Evolutionary conservation across 2,888 invertebrate species (phyloP), one percentile per base, ranked within the genome.

Genomic region (Calameuta filiformis): DNA sequence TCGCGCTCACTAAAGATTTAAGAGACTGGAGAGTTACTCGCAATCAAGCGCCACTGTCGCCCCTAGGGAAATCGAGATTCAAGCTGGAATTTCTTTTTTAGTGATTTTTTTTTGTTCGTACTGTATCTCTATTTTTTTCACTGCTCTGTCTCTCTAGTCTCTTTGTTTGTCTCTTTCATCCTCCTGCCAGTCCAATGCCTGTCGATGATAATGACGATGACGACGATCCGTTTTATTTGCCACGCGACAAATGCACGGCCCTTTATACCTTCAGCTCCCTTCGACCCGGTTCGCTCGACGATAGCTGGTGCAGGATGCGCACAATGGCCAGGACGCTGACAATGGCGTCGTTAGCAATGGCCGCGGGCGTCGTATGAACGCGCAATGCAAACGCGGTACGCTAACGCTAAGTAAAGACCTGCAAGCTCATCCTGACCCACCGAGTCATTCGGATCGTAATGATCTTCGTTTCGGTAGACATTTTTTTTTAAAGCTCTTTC

Each of bases 331-430:
- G 87, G 83, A 84, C 83, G 87, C 85, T 88, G 87, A 90, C 90
- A 91, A 91, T 91, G 90, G 88, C 90, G 89, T 91, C 91, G 90
- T 91, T 91, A 91, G 90, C 88, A 85, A 88, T 86, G 85, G 87
- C 90, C 87, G 85, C 87, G 85, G 89, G 89, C 89, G 75, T 31
- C 79, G 35, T 75, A 76, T 77, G 80, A 81, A 81, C 83, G 84
- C 80, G 84, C 84, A 88, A 87, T 84, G 86, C 84, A 86, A 87
- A 87, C 85, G 84, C 82, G 82, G 74, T 80, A 84, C 82, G 84
- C 85, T 81, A 82, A 82, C 83, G 83, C 83, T 85, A 84, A 86
- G 83, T 83, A 82, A 84, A 82, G 76, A 73, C 79, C 80, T 71
- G 75, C 76, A 73, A 68, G 35, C 76, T 77, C 71, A 79, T 56